Percentiles rank a stretch among this genome's conserved stretches.
phyloP scores from a whole-genome alignment of 2,888 invertebrate species.

The Stegophylla sp. region DNA sequence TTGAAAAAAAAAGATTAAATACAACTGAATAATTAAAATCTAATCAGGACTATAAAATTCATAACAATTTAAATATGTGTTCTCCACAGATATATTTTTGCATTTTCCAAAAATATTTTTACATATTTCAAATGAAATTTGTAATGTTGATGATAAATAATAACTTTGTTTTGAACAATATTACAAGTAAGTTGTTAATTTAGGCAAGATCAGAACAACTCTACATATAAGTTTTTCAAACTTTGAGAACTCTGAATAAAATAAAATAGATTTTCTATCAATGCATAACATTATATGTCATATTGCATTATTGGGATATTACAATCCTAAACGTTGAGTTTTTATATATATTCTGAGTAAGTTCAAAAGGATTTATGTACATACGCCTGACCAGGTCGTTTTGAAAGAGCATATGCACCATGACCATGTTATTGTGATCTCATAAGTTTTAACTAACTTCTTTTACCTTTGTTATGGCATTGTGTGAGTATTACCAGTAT shows the following conservation, averaged over 20 bases:
- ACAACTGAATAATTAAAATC: not conserved
- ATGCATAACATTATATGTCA: not conserved
- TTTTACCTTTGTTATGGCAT: constrained; percentile 26
- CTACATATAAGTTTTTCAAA: not conserved
- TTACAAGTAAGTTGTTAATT: constrained; percentile 24
- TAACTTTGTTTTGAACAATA: not conserved
- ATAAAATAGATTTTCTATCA: not conserved
- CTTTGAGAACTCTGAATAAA: not conserved
- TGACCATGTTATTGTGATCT: constrained; percentile 37
- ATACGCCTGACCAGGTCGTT: not conserved
- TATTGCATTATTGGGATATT: not conserved
- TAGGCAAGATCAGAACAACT: not conserved
- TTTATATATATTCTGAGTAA: not conserved
- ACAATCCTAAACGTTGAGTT: not conserved
- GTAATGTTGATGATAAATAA: constrained; percentile 10
- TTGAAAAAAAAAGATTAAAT: not conserved
- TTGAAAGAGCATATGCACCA: constrained; percentile 1
- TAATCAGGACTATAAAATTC: not conserved
- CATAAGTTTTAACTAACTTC: constrained; percentile 35
- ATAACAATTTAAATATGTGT: constrained; percentile 17
- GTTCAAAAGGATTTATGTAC: not conserved
- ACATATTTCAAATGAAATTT: constrained; percentile 19
- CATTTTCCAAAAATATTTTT: constrained; percentile 39
- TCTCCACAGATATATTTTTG: constrained; percentile 22
- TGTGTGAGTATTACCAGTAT: not conserved